Evolutionary conservation across 2,113 vertebrate species (phyloP).

Genomic region (Puffinus mauretanicus): DNA sequence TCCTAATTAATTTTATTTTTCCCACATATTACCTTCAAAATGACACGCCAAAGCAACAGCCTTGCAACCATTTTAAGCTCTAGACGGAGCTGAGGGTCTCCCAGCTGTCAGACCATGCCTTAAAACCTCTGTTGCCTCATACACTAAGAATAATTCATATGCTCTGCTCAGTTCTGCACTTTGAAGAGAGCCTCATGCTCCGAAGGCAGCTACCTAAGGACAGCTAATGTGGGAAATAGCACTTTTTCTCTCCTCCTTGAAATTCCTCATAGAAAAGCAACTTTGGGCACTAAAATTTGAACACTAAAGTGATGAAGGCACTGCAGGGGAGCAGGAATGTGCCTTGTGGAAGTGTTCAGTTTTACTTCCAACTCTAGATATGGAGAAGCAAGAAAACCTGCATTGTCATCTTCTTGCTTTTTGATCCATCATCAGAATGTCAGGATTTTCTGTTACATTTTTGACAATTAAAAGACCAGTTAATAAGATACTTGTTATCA

Average conservation of each 20-base stretch:
- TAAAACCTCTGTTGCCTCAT: not conserved
- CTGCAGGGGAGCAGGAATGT: not conserved
- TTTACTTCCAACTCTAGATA: not conserved
- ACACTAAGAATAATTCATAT: not conserved
- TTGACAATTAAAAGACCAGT: not conserved
- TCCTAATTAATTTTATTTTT: not conserved
- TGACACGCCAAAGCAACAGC: not conserved
- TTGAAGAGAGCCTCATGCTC: not conserved
- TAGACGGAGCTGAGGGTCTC: not conserved
- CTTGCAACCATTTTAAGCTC: not conserved
- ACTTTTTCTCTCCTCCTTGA: not conserved
- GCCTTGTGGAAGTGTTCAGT: not conserved
- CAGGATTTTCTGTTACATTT: not conserved
- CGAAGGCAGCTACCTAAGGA: not conserved
- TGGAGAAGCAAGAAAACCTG: not conserved
- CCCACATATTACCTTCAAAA: not conserved
- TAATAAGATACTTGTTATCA: not conserved
- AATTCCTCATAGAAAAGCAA: not conserved
- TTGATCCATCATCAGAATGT: not conserved
- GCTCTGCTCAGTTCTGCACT: not conserved
- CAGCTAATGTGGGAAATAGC: not conserved
- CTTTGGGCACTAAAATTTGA: not conserved
- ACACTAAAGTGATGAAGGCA: not conserved
- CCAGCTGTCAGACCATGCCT: not conserved
- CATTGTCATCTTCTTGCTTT: not conserved